Evolutionary conservation across 2,888 invertebrate species (phyloP), one percentile per base, ranked within the genome.

Genomic region (Leptinotarsa rubiginosa): DNA sequence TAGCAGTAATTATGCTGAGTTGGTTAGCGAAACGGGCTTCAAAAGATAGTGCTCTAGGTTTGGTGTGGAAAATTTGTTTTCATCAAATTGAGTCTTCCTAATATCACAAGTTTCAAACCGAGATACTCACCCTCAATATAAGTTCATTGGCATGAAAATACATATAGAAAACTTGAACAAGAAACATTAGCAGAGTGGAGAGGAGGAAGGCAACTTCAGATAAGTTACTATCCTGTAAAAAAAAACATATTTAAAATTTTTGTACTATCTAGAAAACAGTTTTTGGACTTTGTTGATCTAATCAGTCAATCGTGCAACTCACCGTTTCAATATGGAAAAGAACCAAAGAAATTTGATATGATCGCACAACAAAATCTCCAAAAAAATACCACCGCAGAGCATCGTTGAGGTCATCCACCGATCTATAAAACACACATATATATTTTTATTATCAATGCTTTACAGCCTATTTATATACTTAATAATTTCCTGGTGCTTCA

Each of bases 91-190:
- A 41, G 10, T 10, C 3, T 41, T 10, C 2, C 10, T 31, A 7
- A 10, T 41, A 41, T 12, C 10, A 41, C 41, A 41, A 41, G 10
- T 41, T 10, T 41, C 41, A 10, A 10, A 10, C 10, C 10, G 41
- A 13, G 4, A 22, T 56, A 20, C 56, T 56, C 4, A 56, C 56
- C 56, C 25, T 56, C 13, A 56, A 22, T 22, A 56, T 56, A 4
- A 56, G 22, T 15, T 56, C 56, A 20, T 56, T 56, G 1, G 56
- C 56, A 56, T 56, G 56, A 25, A 56, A 56, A 15, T 13, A 56
- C 56, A 56, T 56, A 22, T 56, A 56, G 56, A 56, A 56, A 56
- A 56, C 56, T 25, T 56, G 56, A 22, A 56, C 22, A 15, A 56
- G 56, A 56, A 56, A 56, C 56, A 56, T 56, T 2, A 13, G 4